Percentiles rank a stretch among this genome's conserved stretches.
Conservation (phyloP, 2,797 vertebrate species). For the Takifugu ocellatus region DNA sequence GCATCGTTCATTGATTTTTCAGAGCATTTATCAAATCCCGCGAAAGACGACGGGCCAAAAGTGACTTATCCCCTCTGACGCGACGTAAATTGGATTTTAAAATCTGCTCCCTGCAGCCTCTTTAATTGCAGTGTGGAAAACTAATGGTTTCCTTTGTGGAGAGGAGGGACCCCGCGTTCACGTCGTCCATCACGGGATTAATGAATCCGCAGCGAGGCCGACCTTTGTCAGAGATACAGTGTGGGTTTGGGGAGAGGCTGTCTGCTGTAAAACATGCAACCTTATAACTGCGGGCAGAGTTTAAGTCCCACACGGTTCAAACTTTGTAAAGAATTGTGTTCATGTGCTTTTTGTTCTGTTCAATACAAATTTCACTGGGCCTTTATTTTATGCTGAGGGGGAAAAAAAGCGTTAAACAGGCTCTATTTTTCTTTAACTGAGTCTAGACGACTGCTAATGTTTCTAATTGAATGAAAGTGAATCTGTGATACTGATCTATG, state of each 20-base stretch:
- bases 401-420: slow-evolving; percentile 2
- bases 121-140: slow-evolving; percentile 51
- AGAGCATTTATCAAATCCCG: slow-evolving; percentile 37
- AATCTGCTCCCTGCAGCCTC: slow-evolving; percentile 43
- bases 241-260: not conserved
- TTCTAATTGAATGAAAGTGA: not conserved
- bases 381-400: no score
- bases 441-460: slow-evolving; percentile 1
- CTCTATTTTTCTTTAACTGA: not conserved
- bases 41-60: slow-evolving; percentile 29
- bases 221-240: slow-evolving; percentile 14
- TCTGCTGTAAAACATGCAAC: no score
- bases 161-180: slow-evolving; percentile 31
- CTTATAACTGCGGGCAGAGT: no score
- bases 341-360: slow-evolving; percentile 3
- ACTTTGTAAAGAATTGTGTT: no score
- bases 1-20: slow-evolving; percentile 40
- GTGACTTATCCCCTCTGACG: slow-evolving; percentile 37
- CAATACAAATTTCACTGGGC: slow-evolving; percentile 4
- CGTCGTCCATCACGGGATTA: slow-evolving; percentile 44
- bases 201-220: slow-evolving; percentile 32
- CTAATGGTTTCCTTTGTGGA: slow-evolving; percentile 57
- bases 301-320: no score
- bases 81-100: slow-evolving; percentile 37
- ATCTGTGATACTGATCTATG: no score